phyloP scores from a whole-genome alignment of 2,797 vertebrate species.

The Thamnophis elegans region DNA sequence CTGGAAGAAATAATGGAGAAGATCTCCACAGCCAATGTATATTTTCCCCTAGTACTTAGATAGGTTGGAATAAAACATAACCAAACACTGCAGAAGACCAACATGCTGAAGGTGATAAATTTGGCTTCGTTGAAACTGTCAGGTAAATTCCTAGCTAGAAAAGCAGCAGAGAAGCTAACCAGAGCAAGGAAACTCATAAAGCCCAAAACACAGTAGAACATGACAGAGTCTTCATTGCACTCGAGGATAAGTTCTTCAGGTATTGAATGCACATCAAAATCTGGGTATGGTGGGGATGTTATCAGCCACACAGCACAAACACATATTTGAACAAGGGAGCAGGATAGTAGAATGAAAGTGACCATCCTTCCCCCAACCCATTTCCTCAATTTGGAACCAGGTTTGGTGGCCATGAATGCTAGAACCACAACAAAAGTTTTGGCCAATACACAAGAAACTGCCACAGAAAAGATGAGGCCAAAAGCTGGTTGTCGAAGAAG shows the following conservation, averaged over 20 bases:
- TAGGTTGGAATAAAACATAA: too few species aligned
- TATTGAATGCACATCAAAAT: not conserved
- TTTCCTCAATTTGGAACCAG: not conserved
- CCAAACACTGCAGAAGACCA: not conserved
- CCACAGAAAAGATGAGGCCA: not conserved
- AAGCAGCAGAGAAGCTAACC: not conserved
- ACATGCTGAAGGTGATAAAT: not conserved
- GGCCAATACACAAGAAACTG: not conserved
- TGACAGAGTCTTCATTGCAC: not conserved
- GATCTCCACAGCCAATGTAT: not conserved
- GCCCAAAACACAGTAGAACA: not conserved
- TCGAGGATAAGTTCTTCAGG: not conserved
- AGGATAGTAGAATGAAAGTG: not conserved
- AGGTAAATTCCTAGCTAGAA: too few species aligned
- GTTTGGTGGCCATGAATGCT: not conserved
- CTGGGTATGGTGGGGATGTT: not conserved
- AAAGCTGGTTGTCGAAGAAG: not conserved
- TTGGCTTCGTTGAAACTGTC: too few species aligned
- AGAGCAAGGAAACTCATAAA: not conserved
- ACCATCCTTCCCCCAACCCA: not conserved
- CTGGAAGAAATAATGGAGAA: too few species aligned
- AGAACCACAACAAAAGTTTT: conserved; percentile 1
- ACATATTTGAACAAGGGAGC: not conserved
- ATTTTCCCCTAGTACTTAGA: not conserved
- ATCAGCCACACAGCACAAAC: not conserved